Conservation (phyloP, 2,888 invertebrate species). For the Eupithecia subumbrata region DNA sequence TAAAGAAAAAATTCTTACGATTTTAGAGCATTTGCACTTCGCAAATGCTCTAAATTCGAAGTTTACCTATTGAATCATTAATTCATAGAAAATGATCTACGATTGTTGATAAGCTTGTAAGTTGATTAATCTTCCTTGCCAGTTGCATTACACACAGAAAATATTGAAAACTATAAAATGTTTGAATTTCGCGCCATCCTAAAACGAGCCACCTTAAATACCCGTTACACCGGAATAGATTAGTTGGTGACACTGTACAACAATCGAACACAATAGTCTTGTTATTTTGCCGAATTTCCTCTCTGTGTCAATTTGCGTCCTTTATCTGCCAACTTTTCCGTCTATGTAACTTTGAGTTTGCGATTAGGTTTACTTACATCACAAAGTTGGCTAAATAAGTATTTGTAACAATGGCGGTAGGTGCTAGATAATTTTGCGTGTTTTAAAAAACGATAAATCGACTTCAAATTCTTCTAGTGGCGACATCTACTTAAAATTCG, state of each 20-base stretch:
- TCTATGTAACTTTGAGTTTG: constrained; percentile 38
- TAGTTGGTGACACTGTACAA: not conserved
- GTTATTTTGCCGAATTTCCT: constrained; percentile 40
- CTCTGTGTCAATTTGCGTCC: constrained; percentile 35
- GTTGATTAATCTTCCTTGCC: too few relatives aligned
- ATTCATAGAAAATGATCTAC: not conserved
- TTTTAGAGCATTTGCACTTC: too few relatives aligned
- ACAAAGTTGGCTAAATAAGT: not conserved
- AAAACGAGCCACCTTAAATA: not conserved
- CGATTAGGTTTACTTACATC: constrained; percentile 29
- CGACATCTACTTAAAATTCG: too few relatives aligned
- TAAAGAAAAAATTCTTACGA: too few relatives aligned
- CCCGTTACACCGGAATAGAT: not conserved
- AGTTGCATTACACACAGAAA: not conserved
- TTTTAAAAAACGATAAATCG: too few relatives aligned
- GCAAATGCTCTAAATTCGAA: not conserved
- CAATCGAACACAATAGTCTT: constrained; percentile 42
- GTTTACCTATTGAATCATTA: not conserved
- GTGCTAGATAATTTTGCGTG: too few relatives aligned
- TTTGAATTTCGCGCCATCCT: not conserved
- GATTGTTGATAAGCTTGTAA: too few relatives aligned
- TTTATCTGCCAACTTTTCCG: constrained; percentile 39
- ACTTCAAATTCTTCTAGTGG: too few relatives aligned
- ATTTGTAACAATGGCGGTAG: not conserved
- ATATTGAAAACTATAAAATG: not conserved